A percentile compares a stretch with the other conserved stretches of the same genome.
Conservation (phyloP, 2,888 invertebrate genomes). For the Didymodactylos carnosus region DNA sequence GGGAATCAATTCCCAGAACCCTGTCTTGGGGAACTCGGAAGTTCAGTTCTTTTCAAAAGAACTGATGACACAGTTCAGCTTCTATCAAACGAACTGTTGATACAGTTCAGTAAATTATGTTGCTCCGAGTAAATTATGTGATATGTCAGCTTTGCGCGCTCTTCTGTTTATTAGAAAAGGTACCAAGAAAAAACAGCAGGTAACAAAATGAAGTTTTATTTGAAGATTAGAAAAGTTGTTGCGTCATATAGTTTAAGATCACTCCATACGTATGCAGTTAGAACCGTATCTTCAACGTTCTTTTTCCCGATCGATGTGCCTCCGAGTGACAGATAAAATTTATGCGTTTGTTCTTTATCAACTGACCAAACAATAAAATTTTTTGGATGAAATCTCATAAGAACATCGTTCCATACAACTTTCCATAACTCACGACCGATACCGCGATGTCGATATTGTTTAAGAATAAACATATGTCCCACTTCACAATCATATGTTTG, state of each 20-base stretch:
- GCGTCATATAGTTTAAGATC: not conserved
- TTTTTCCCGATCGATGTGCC: not conserved
- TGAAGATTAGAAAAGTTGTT: not conserved
- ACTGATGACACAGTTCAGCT: too few relatives aligned
- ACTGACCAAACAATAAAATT: not conserved
- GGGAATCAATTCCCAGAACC: too few relatives aligned
- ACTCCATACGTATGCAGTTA: not conserved
- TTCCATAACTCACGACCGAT: not conserved
- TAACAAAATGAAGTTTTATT: too few relatives aligned
- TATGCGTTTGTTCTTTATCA: not conserved
- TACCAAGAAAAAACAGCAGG: too few relatives aligned
- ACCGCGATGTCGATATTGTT: not conserved
- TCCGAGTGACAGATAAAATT: not conserved
- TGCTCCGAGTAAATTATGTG: too few relatives aligned
- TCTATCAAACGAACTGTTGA: too few relatives aligned
- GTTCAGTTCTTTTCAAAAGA: too few relatives aligned
- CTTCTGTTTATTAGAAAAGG: too few relatives aligned
- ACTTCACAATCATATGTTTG: not conserved
- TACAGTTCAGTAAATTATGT: too few relatives aligned
- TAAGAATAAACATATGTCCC: not conserved
- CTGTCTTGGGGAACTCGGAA: too few relatives aligned
- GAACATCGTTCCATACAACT: not conserved
- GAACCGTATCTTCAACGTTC: not conserved
- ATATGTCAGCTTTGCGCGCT: too few relatives aligned
- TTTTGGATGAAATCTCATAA: not conserved